A percentile compares a stretch with the other conserved stretches of the same genome.
phyloP scores from a whole-genome alignment of 2,113 vertebrate species.

The Potamarius usumacintae region DNA sequence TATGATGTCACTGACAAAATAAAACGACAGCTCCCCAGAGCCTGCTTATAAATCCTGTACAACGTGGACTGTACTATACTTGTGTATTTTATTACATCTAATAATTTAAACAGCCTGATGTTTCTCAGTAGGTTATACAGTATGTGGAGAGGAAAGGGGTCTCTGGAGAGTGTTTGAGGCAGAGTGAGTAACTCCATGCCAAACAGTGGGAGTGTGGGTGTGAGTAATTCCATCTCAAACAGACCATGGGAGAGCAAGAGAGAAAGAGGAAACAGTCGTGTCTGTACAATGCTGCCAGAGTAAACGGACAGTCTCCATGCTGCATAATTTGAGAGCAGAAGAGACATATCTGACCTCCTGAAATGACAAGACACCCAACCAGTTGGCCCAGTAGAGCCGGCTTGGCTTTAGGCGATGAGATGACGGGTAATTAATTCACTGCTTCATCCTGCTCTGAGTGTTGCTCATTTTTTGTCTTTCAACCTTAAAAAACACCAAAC shows the following conservation, averaged over 20 bases:
- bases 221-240: slow-evolving; percentile 30
- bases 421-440: slow-evolving; percentile 38
- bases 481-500: not conserved
- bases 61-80: not conserved
- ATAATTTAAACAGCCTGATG: not conserved
- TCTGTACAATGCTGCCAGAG: slow-evolving; percentile 39
- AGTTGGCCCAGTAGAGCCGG: slow-evolving; percentile 40
- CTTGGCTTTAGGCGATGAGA: slow-evolving; percentile 11
- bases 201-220: slow-evolving; percentile 26
- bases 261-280: slow-evolving; percentile 38
- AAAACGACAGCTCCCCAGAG: not conserved
- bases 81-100: slow-evolving; percentile 5
- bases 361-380: slow-evolving; percentile 45
- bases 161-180: slow-evolving; percentile 21
- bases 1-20: not conserved
- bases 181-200: slow-evolving; percentile 29
- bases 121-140: not conserved
- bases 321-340: slow-evolving; percentile 38
- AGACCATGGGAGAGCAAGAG: slow-evolving; percentile 31
- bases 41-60: not conserved
- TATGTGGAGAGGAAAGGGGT: slow-evolving; percentile 18
- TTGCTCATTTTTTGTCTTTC: not conserved
- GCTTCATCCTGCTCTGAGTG: not conserved
- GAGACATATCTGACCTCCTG: slow-evolving; percentile 31
- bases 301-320: slow-evolving; percentile 27